A percentile compares a stretch with the other conserved stretches of the same genome.
Conservation (phyloP, 2,113 vertebrate genomes). For the Leptosomus discolor region DNA sequence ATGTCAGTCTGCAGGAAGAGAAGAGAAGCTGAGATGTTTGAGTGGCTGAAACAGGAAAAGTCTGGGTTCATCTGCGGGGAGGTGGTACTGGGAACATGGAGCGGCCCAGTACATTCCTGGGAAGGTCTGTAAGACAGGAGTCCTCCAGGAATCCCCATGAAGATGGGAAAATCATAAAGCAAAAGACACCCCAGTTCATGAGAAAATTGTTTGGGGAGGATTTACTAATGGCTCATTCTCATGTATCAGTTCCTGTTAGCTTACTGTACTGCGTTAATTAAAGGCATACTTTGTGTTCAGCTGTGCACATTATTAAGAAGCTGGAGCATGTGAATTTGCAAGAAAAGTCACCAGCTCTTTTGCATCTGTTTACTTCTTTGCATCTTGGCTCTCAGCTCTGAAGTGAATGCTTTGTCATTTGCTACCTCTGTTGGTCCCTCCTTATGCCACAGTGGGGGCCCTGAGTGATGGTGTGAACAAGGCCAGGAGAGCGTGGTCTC, state of each 20-base stretch:
- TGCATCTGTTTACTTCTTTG: neutral
- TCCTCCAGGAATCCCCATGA: neutral
- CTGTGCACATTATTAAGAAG: neutral
- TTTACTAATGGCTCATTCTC: neutral
- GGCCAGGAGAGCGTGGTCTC: neutral
- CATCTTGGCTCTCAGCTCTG: neutral
- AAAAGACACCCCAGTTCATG: neutral
- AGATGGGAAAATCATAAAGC: neutral
- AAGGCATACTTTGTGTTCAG: neutral
- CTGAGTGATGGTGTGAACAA: neutral
- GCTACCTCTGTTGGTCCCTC: neutral
- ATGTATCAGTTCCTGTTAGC: neutral
- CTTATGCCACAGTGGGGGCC: neutral
- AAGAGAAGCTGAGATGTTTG: neutral
- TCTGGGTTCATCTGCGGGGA: fast-evolving
- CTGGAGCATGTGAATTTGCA: neutral
- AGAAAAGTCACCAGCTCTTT: neutral
- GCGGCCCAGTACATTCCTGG: neutral
- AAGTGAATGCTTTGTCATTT: neutral
- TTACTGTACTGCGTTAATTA: neutral
- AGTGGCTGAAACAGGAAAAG: neutral
- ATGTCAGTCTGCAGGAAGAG: neutral
- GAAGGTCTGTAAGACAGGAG: neutral
- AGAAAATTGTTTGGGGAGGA: neutral
- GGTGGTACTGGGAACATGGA: neutral